Percentiles rank a stretch among this genome's conserved stretches.
Conservation (phyloP, 2,797 vertebrate species). For the Tauraco hartlaubi region DNA sequence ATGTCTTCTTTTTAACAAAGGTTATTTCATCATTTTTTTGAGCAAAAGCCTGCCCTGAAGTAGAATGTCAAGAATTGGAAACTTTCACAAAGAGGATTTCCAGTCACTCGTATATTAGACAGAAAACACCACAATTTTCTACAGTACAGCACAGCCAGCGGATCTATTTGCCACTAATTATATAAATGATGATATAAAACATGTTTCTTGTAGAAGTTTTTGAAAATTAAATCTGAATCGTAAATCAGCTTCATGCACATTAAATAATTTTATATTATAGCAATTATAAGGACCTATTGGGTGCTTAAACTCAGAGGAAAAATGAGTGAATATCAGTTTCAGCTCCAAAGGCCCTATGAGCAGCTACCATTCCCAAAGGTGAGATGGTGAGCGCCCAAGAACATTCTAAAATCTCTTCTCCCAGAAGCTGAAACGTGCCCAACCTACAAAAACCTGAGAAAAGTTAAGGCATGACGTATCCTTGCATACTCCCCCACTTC, state of each 20-base stretch:
- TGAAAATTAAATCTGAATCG: background rate
- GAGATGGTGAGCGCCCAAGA: background rate
- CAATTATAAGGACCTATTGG: background rate
- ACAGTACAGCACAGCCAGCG: background rate
- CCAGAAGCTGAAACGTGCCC: background rate
- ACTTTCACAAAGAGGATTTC: background rate
- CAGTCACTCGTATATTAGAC: background rate
- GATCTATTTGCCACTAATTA: background rate
- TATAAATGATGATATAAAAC: background rate
- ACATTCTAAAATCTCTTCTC: background rate
- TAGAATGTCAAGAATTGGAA: background rate
- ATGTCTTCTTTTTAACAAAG: conserved; percentile 89
- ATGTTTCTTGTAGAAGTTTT: background rate
- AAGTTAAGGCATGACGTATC: background rate
- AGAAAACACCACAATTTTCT: background rate
- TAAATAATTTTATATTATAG: background rate
- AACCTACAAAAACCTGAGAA: background rate
- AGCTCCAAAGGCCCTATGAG: background rate
- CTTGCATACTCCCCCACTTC: background rate
- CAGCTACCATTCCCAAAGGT: background rate
- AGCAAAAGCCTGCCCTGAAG: conserved; percentile 80
- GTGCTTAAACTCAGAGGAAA: background rate
- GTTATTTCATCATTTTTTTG: conserved; percentile 78
- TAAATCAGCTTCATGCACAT: background rate
- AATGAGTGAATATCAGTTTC: background rate